phyloP scores from a whole-genome alignment of 2,113 vertebrate genomes.

The Gobio gobio region DNA sequence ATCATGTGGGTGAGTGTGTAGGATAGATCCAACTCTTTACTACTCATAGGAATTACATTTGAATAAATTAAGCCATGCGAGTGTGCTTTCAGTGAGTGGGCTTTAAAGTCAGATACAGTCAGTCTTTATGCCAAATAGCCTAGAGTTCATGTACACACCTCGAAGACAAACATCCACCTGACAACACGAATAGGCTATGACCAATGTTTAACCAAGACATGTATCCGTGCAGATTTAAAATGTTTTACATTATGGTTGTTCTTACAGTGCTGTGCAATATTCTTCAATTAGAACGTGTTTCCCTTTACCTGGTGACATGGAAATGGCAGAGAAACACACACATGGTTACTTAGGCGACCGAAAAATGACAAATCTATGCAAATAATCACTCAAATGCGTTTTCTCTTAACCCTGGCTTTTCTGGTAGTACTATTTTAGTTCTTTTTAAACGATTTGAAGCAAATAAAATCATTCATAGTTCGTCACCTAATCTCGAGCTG shows the following conservation, averaged over 20 bases:
- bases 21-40: constrained; percentile 20
- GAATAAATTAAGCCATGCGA: constrained; percentile 47
- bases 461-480: not conserved
- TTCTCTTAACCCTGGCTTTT: not conserved
- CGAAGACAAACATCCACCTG: constrained; percentile 36
- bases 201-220: constrained; percentile 48
- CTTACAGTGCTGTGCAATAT: constrained; percentile 6
- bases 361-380: constrained; percentile 4
- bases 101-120: not conserved
- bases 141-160: constrained; percentile 42
- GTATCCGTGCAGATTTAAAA: not conserved
- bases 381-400: not conserved
- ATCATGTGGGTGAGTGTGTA: constrained; percentile 34
- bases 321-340: not conserved
- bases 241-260: not conserved
- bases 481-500: not conserved
- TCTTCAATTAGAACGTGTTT: constrained; percentile 16
- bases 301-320: constrained; percentile 18
- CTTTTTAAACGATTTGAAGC: not conserved
- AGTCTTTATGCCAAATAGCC: not conserved
- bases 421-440: not conserved
- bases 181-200: not conserved
- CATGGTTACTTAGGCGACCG: not conserved
- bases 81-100: not conserved
- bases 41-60: constrained; percentile 25